phyloP scores from a whole-genome alignment of 2,888 invertebrate species.

The Clanis bilineata region DNA sequence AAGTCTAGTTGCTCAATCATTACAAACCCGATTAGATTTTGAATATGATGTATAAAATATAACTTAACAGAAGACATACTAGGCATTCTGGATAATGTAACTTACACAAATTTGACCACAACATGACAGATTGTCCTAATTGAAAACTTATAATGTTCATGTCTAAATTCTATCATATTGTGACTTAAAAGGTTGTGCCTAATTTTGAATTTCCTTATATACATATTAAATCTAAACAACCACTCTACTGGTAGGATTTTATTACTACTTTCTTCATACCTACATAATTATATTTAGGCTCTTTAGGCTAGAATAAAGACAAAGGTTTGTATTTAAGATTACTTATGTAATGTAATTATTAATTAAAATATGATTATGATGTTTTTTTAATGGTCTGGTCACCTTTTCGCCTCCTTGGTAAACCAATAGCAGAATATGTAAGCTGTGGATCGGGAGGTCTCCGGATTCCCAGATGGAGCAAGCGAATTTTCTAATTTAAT shows the following conservation, averaged over 20 bases:
- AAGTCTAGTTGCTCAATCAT: constrained; percentile 58
- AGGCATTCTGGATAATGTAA: no score
- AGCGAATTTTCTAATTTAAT: no score
- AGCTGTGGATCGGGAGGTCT: no score
- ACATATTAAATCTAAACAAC: background rate
- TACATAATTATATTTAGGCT: constrained; percentile 17
- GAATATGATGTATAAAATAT: no score
- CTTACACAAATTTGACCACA: no score
- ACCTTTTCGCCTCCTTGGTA: no score
- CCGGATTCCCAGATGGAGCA: no score
- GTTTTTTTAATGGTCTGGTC: background rate
- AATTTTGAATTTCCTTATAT: constrained; percentile 20
- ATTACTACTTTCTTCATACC: background rate
- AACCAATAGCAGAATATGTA: no score
- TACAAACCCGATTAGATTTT: background rate
- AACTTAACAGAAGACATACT: no score
- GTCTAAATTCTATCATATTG: background rate
- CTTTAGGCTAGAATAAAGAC: constrained; percentile 27
- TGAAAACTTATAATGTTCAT: no score
- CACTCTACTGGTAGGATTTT: background rate
- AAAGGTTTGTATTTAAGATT: constrained; percentile 27
- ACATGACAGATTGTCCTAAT: no score
- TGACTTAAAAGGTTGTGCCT: constrained; percentile 39
- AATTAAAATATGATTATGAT: background rate
- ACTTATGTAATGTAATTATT: background rate